Percentiles rank a stretch among this genome's conserved stretches.
These are phyloP conservation scores for Plumapathes pennacea DNA, from an alignment of 92 coral and sea anemone genomes.

Conservation along the genomic window DNA sequence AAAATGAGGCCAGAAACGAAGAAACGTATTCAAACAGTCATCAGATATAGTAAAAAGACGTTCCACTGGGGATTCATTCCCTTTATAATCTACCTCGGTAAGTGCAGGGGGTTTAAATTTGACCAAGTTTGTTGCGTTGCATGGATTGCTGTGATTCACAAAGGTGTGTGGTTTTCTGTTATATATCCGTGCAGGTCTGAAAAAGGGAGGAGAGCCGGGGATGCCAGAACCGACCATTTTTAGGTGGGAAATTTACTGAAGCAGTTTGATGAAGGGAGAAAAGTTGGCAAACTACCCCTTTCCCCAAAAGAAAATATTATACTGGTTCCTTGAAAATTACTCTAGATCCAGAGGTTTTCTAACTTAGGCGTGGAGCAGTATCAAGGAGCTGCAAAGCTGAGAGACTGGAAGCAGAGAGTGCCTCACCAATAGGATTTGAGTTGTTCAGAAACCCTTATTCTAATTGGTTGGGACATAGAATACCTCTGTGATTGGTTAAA, in stretches of 20 bases:
- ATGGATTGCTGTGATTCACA: not conserved
- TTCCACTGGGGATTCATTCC: conserved; percentile 99
- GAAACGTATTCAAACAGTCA: conserved; percentile 80
- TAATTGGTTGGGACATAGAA: no score
- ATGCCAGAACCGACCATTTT: conserved; percentile 97
- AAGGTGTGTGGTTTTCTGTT: not conserved
- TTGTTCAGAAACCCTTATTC: no score
- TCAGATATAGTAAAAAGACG: conserved; percentile 72
- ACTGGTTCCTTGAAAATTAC: no score
- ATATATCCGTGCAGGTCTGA: conserved; percentile 59
- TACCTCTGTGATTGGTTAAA: no score
- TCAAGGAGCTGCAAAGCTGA: no score
- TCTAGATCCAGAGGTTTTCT: no score
- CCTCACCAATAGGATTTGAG: no score
- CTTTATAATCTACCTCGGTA: conserved; percentile 87
- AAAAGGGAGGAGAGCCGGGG: conserved; percentile 94
- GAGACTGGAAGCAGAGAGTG: no score
- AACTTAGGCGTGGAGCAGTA: no score
- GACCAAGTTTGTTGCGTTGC: not conserved
- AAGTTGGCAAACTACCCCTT: no score
- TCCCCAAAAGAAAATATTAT: no score
- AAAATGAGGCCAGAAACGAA: conserved; percentile 88
- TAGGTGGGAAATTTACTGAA: conserved; percentile 69
- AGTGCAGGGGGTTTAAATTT: conserved; percentile 3
- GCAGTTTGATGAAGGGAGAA: no score